phyloP scores from a whole-genome alignment of 2,797 vertebrate species.

The Micropoecilia bifurca region DNA sequence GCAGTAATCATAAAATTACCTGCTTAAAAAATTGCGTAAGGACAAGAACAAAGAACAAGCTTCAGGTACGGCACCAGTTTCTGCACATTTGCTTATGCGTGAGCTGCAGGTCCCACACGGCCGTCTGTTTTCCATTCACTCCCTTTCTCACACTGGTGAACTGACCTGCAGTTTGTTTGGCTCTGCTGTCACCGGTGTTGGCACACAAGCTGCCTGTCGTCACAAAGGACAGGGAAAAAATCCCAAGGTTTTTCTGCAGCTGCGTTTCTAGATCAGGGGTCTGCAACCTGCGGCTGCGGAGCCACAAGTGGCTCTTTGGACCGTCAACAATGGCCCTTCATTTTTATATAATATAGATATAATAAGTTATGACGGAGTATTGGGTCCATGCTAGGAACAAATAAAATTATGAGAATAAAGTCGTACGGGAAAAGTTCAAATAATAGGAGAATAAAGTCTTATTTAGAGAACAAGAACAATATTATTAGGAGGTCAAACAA shows the following conservation, averaged over 20 bases:
- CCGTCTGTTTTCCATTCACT: not conserved
- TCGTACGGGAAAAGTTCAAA: no score
- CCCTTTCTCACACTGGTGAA: slow-evolving; percentile 12
- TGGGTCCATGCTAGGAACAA: no score
- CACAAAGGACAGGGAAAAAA: not conserved
- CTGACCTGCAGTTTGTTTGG: slow-evolving; percentile 19
- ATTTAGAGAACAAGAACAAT: no score
- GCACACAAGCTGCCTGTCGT: slow-evolving; percentile 9
- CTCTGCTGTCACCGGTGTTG: slow-evolving; percentile 28
- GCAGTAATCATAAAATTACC: no score
- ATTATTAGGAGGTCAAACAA: no score
- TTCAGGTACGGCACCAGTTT: not conserved
- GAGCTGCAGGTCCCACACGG: not conserved
- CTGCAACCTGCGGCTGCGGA: no score
- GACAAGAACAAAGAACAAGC: not conserved
- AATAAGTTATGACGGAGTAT: no score
- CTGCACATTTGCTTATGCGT: slow-evolving; percentile 4
- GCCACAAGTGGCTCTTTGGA: no score
- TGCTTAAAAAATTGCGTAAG: no score
- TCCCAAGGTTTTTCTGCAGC: slow-evolving; percentile 22
- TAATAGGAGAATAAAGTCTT: no score
- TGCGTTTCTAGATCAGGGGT: not conserved
- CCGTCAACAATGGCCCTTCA: not conserved
- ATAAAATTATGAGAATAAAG: no score
- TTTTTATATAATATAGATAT: no score